Base-by-base conservation (phyloP, 2,888 invertebrate species). In the Nephrocerus scutellatus region DNA sequence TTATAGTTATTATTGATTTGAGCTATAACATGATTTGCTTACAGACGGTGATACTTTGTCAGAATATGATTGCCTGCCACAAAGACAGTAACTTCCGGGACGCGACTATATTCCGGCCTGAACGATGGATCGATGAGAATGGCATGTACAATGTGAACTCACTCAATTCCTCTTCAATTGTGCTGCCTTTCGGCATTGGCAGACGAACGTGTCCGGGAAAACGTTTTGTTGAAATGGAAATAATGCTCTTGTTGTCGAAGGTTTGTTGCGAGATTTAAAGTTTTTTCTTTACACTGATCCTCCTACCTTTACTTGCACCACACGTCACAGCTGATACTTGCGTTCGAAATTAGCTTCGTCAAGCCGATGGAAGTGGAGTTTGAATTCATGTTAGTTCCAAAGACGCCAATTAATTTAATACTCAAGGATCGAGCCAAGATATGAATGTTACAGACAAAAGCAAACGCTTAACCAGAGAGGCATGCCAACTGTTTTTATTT, bases 161-260 rank as follows among this genome's bases (percentile, higher is more conserved):
- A 40, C 60, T 63, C 21, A 59, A 56, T 50, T 76, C 82, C 6
- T 72, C 80, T 0, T 71, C 74, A 30, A 68, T 89, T 32, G 79
- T 87, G 2, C 77, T 79, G 6, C 87, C 88, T 1, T 90, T 89
- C 63, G 89, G 89, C 0, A 71, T 79, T 22, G 89, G 89, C 1
- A 75, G 79, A 35, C 73, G 89, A 30, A 82, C 84, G 68, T 90
- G 89, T 59, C 89, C 89, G 0, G 90, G 89, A 30, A 86, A 86
- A 66, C 72, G 87, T 43, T 86, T 88, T 59, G 82, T 87, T 3
- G 85, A 86, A 54, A 76, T 85, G 50, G 82, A 83, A 51, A 69
- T 88, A 13, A 79, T 83, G 44, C 70, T 87, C 36, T 69, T 84
- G 41, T 67, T 88, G 14, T 83, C 84, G 16, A 82, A 82, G 76